Base-by-base conservation (phyloP, 1,140 invertebrate species). In the Bombus pyrosoma region DNA sequence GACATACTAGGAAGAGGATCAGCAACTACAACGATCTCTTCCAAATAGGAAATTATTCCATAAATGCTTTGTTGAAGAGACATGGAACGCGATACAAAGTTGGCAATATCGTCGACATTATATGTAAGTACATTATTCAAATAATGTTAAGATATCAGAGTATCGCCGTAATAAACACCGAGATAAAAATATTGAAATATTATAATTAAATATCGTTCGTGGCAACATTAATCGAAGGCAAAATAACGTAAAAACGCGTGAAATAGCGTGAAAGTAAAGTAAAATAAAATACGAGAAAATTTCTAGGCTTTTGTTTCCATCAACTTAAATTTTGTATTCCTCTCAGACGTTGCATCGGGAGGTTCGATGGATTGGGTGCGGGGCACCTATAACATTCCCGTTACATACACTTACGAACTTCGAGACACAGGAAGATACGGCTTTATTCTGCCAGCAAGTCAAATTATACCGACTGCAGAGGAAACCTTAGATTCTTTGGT, bases 281-380 rank as follows among this genome's bases (percentile, higher is more conserved):
- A 28, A 25, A n/a, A 39, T 6, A n/a, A 72, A 22, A 81, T 15
- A 22, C 47, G 15, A 71, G 25, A 8, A 34, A 68, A 8, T 37
- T 34, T 5, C 59, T 62, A 12, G 12, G 59, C 25, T 68, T 9
- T 22, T 28, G 15, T 34, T 53, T 34, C 34, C 22, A 32, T 13
- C 28, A 3, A 41, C 28, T 72, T n/a, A 37, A 8, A 8, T 72
- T n/a, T 72, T 32, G 32, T 28, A 13, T 28, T 68, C 25, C 37
- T 90, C 95, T 73, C 85, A 96, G 96, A 96, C 90, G 89, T 94
- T 64, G 96, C 96, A 3, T 95, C 95, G 47, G 97, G 97, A n/a
- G 96, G 96, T 4, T 97, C 97, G 32, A 95, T 96, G 76, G 97
- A 98, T 91, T 98, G 97, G 97, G 97, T 96, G 0, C 97, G 97